These are phyloP conservation scores for Miniopterus natalensis DNA, from an alignment of 2,113 vertebrate species.

Conservation along the genomic window DNA sequence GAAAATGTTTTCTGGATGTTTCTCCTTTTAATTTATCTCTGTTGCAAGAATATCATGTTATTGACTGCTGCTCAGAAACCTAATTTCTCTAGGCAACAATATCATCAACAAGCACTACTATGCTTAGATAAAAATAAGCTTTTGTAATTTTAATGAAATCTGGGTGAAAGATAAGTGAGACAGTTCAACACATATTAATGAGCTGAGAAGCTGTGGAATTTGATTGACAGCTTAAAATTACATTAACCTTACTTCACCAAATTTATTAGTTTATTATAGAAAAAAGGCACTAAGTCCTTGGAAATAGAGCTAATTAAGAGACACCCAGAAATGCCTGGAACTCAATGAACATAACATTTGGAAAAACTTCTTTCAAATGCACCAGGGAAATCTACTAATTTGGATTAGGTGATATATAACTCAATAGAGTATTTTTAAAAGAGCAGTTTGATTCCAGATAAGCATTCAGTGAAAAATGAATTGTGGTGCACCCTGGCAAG, in stretches of 20 bases:
- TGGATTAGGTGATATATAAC: not conserved
- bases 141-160: constrained; percentile 69
- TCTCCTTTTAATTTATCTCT: not conserved
- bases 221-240: constrained; percentile 67
- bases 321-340: constrained; percentile 59
- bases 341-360: constrained; percentile 48
- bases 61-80: not conserved
- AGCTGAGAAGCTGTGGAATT: constrained; percentile 45
- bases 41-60: not conserved
- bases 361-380: constrained; percentile 1
- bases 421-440: constrained; percentile 19
- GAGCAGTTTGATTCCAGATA: not conserved
- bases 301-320: constrained; percentile 70
- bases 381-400: not conserved
- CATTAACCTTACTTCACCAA: constrained; percentile 63
- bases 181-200: constrained; percentile 32
- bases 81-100: constrained; percentile 57
- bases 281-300: constrained; percentile 43
- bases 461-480: constrained; percentile 42
- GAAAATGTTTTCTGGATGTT: not conserved
- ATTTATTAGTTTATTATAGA: constrained; percentile 65
- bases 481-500: not conserved
- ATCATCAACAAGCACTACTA: constrained; percentile 47
- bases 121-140: constrained; percentile 58
- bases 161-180: constrained; percentile 55